Conservation (phyloP, 92 coral and sea anemone species). For the Zoanthus sociatus region DNA sequence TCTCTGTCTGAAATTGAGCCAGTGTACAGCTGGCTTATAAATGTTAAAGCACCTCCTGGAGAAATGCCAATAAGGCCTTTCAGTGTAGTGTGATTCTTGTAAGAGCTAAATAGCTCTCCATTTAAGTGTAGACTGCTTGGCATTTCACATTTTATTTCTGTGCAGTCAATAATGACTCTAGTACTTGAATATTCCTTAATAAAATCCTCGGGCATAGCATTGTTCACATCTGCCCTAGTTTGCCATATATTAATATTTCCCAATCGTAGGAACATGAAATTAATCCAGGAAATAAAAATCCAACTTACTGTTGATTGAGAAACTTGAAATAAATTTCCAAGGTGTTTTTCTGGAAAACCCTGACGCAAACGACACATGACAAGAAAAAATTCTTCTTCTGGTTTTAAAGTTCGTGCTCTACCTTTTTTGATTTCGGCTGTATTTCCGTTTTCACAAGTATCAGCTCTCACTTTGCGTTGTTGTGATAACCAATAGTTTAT, state of each 20-base stretch:
- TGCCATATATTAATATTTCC: neutral
- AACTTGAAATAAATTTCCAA: slow-evolving; percentile 1
- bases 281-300: slow-evolving; percentile 3
- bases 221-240: no score
- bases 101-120: slow-evolving; percentile 9
- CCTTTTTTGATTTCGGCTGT: slow-evolving; percentile 5
- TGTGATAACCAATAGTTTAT: no score
- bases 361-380: neutral
- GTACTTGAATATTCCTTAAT: neutral
- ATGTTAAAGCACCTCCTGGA: slow-evolving; percentile 24
- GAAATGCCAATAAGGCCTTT: slow-evolving; percentile 14
- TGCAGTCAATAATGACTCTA: slow-evolving; percentile 4
- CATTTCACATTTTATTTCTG: slow-evolving; percentile 3
- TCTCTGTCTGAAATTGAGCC: slow-evolving; percentile 21
- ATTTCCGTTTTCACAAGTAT: neutral
- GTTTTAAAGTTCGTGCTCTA: slow-evolving; percentile 4
- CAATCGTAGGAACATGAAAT: slow-evolving; percentile 1
- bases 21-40: slow-evolving; percentile 23
- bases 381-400: slow-evolving; percentile 3
- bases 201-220: no score
- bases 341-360: slow-evolving; percentile 6
- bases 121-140: slow-evolving; percentile 1
- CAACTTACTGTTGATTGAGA: neutral
- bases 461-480: no score
- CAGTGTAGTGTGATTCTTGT: slow-evolving; percentile 8